Percentiles rank a stretch among this genome's conserved stretches.
Evolutionary conservation across 2,113 vertebrate genomes (phyloP).

Genomic region (Chroicocephalus ridibundus): DNA sequence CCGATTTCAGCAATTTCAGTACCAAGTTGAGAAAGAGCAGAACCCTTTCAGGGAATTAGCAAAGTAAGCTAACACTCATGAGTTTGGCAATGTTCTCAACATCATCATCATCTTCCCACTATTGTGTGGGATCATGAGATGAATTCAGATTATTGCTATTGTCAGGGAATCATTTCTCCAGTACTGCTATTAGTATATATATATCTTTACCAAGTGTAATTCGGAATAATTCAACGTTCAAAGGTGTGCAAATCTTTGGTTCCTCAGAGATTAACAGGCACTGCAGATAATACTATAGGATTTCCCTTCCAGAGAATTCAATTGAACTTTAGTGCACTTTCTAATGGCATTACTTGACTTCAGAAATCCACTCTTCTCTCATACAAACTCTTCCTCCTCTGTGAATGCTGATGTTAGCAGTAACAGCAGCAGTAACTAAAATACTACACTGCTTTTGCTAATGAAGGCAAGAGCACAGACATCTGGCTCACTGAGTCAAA

Average conservation of each 20-base stretch:
- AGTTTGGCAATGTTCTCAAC: background rate
- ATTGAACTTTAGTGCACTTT: background rate
- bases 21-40: background rate
- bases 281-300: background rate
- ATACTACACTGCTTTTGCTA: background rate
- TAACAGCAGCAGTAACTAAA: background rate
- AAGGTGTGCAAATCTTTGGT: accelerated
- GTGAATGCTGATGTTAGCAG: background rate
- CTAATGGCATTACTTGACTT: background rate
- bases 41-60: background rate
- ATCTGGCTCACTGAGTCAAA: background rate
- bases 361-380: background rate
- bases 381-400: background rate
- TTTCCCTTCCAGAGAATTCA: background rate
- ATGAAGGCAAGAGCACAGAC: background rate
- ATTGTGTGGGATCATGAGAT: background rate
- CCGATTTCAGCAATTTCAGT: background rate
- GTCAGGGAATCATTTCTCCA: background rate
- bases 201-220: background rate
- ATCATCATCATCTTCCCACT: background rate
- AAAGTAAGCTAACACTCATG: background rate
- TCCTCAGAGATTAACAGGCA: background rate
- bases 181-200: background rate
- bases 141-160: background rate
- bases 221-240: background rate